A percentile compares a stretch with the other conserved stretches of the same genome.
These are phyloP conservation scores for Cirrhinus molitorella DNA, from an alignment of 2,797 vertebrate genomes.

Conservation along the genomic window DNA sequence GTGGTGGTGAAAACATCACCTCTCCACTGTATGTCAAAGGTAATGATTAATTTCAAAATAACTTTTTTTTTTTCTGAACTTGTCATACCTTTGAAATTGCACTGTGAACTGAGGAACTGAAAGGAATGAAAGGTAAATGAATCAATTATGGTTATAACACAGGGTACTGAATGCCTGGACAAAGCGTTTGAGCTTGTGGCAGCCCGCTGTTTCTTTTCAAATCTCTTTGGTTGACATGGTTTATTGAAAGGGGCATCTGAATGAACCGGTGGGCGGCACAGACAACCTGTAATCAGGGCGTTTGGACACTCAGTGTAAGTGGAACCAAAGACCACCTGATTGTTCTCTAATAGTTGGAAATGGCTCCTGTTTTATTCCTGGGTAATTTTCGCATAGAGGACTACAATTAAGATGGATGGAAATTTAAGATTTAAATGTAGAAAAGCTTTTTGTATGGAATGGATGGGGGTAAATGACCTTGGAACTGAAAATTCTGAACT, in stretches of 20 bases:
- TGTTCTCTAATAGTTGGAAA: constrained; percentile 49
- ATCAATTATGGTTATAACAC: constrained; percentile 20
- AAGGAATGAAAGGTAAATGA: constrained; percentile 35
- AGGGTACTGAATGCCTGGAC: background rate
- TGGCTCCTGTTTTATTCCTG: constrained; percentile 8
- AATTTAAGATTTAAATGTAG: background rate
- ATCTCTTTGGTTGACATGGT: constrained; percentile 26
- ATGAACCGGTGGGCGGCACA: constrained; percentile 3
- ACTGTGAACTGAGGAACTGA: constrained; percentile 11
- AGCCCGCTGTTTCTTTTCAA: constrained; percentile 25
- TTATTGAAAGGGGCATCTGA: constrained; percentile 35
- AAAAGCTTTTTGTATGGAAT: background rate
- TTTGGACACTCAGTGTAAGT: constrained; percentile 21
- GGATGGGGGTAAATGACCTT: background rate
- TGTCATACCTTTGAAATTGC: background rate
- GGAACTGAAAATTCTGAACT: background rate
- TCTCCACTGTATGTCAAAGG: background rate
- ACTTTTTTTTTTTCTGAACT: background rate
- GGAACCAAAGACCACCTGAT: constrained; percentile 33
- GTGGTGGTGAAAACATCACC: background rate
- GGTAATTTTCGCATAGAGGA: constrained; percentile 15
- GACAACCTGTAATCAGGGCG: constrained; percentile 49
- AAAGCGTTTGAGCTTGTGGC: background rate
- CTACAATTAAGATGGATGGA: constrained; percentile 14
- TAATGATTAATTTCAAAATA: background rate